Evolutionary conservation across 2,113 vertebrate species (phyloP), one percentile per base, ranked within the genome.

Genomic region (Odocoileus virginianus): DNA sequence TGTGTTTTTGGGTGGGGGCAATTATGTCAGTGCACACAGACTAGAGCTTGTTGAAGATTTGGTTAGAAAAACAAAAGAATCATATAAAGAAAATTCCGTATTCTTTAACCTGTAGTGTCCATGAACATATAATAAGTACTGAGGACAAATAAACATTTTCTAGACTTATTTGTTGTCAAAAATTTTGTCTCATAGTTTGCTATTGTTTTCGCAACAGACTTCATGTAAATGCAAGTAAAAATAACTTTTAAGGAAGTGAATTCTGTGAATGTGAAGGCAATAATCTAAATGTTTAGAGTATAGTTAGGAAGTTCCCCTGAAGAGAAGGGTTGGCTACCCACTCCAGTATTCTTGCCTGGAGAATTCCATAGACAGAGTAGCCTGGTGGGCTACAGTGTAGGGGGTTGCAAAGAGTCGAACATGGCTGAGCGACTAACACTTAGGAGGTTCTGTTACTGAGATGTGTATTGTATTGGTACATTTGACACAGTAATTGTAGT

Each of bases 201-300:
- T 92, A 2, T 96, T 94, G 78, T 97, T 97, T 96, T 93, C 64
- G 97, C 30, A 97, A 89, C n/a, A 89, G 40, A 81, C 9, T 96
- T 96, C 96, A 89, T 85, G 25, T 89, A 97, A 88, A 87, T 96
- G 61, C 54, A 91, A 97, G n/a, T 95, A 91, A 97, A 98, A 97
- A 94, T 96, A 96, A 67, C 54, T 60, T 89, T 43, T 74, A 94
- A 97, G 58, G 93, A 97, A 92, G 64, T 96, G 28, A 86, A 85
- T 97, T 95, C 91, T 30, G 54, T 89, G 43, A 97, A 92, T 88
- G 40, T 61, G n/a, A 97, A 97, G 90, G 82, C 85, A 95, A 12
- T 91, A 82, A 89, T 96, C 81, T 95, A 97, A 97, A 97, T 95
- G 97, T 96, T 97, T 96, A 95, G 60, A 91, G 25, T 86, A 52